Percentiles rank a stretch among this genome's conserved stretches.
Evolutionary conservation across 2,888 invertebrate species (phyloP).

Genomic region (Branchipolynoe longqiensis): DNA sequence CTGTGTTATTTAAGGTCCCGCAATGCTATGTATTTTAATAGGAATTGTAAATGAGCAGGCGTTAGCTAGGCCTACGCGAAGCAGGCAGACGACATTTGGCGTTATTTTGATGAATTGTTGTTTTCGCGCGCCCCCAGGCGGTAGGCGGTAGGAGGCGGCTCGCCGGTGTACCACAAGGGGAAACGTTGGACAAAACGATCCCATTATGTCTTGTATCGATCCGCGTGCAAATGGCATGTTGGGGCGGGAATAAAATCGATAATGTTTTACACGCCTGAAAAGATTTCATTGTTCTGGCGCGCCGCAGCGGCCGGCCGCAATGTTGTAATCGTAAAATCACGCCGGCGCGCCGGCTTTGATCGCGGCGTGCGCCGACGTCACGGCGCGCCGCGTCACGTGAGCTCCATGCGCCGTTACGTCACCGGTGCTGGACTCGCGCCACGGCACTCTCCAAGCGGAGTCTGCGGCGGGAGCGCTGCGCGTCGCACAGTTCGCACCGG

Average conservation of each 20-base stretch:
- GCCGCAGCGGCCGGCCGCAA: not conserved
- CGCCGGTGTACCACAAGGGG: not conserved
- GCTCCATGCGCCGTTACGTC: too few species aligned
- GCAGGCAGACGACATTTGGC: too few species aligned
- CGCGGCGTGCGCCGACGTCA: slow-evolving; percentile 16
- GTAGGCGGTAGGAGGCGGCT: not conserved
- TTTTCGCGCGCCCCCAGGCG: not conserved
- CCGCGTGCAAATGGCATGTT: slow-evolving; percentile 33
- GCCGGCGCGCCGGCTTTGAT: slow-evolving; percentile 12
- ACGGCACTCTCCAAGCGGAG: too few species aligned
- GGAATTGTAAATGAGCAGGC: too few species aligned
- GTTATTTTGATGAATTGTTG: too few species aligned
- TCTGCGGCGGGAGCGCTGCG: too few species aligned
- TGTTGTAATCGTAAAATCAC: slow-evolving; percentile 45
- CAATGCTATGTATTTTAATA: too few species aligned
- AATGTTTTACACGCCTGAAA: slow-evolving; percentile 54
- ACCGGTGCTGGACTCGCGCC: too few species aligned
- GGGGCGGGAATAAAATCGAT: slow-evolving; percentile 50
- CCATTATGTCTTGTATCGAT: slow-evolving; percentile 40
- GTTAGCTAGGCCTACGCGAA: too few species aligned
- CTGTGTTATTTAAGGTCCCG: too few species aligned
- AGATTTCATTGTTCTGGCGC: slow-evolving; percentile 56
- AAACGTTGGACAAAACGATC: slow-evolving; percentile 8
- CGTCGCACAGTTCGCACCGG: too few species aligned
- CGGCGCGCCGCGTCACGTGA: not conserved